phyloP scores from a whole-genome alignment of 2,113 vertebrate species.

The Hemiscyllium ocellatum region DNA sequence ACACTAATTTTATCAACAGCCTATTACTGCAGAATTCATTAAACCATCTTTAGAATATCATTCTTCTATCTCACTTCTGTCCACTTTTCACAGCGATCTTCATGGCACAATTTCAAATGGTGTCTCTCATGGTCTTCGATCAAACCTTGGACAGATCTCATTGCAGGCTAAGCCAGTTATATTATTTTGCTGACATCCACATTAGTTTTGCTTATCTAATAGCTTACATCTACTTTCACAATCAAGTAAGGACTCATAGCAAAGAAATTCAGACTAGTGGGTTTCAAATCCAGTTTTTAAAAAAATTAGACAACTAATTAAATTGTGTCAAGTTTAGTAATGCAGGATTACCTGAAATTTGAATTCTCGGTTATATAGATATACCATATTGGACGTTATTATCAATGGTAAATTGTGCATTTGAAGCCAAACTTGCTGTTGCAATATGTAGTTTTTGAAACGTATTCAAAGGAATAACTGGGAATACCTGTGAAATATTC shows the following conservation, averaged over 20 bases:
- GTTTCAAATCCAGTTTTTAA: not conserved
- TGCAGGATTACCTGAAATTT: not conserved
- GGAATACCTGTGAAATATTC: constrained; percentile 87
- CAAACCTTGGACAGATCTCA: not conserved
- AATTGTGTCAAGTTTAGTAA: not conserved
- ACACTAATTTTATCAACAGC: not conserved
- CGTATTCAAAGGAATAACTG: not conserved
- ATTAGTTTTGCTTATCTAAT: not conserved
- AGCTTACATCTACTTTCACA: not conserved
- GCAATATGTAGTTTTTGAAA: not conserved
- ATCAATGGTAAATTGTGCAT: not conserved
- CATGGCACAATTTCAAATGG: not conserved
- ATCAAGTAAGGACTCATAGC: not conserved
- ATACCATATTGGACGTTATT: not conserved
- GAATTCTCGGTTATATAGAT: not conserved
- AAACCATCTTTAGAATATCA: not conserved
- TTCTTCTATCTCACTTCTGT: not conserved
- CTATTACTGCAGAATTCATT: not conserved
- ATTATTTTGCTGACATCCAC: not conserved
- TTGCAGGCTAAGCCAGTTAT: not conserved
- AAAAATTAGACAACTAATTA: not conserved
- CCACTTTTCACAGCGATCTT: not conserved
- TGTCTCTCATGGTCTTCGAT: not conserved
- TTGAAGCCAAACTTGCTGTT: not conserved
- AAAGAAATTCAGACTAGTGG: not conserved